Base-by-base conservation (phyloP, 2,113 vertebrate genomes). In the Solea solea region DNA sequence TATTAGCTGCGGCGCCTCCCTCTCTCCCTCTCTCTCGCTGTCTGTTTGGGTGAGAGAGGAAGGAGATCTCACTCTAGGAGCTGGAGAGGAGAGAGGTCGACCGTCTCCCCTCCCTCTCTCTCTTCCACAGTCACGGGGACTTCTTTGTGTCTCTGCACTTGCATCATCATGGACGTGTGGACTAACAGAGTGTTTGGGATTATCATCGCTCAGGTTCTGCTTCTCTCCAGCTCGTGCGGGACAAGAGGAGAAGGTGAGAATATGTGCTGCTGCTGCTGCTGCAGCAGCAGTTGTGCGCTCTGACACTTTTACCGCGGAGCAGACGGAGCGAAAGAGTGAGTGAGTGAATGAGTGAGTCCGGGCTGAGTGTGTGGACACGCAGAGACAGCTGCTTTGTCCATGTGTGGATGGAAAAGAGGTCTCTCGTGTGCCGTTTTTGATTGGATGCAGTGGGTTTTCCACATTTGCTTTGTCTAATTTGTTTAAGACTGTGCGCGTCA, bases 191-290 rank as follows among this genome's bases (percentile, higher is more conserved):
- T 66, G 52, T 21, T 21, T 65, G 54, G 89, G 74, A 89, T 87
- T 83, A 85, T 83, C 34, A 85, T 83, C 27, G 41, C 56, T 56
- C 76, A 27, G 5, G 13, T 86, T 9, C 68, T 88, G 72, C 56
- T 86, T 49, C 80, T 87, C n/a, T 53, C 1, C 51, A 58, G 72
- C 74, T 60, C 59, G 27, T 3, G 0, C 65, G 72, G 89, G 85
- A 81, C 82, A 27, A 50, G 21, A 34, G 83, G 63, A 73, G 74
- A 81, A 87, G 89, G 89, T 90, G 73, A 90, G 85, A n/a, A 12
- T 14, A 5, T 5, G 3, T 12, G 9, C 44, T 45, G 44, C 12
- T 12, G 9, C 9, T 45, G 10, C 13, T 9, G 9, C 4, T 46
- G 44, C 9, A 0, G 3, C 9, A 1, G 10, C 12, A 4, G 10